Evolutionary conservation across 2,888 invertebrate species (phyloP).

Genomic region (Cyaniris semiargus): DNA sequence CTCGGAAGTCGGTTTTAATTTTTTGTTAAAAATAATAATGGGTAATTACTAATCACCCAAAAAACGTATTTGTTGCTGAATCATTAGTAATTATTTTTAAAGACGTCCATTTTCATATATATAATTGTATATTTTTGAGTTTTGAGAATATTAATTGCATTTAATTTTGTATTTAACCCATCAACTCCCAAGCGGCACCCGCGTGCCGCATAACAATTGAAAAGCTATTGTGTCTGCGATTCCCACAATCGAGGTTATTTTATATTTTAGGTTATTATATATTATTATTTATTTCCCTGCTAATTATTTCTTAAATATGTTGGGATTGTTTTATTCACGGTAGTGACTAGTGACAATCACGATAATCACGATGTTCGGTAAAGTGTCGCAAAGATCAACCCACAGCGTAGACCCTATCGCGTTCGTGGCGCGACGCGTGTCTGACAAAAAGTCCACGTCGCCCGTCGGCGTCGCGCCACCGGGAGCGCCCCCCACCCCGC

Average conservation of each 20-base stretch:
- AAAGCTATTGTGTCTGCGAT: too few relatives aligned
- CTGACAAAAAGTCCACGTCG: conserved; percentile 66
- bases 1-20: too few relatives aligned
- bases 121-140: too few relatives aligned
- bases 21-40: too few relatives aligned
- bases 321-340: not conserved
- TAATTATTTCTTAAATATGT: not conserved
- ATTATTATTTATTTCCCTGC: not conserved
- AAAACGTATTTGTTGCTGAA: not conserved
- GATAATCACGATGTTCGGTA: not conserved
- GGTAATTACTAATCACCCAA: not conserved
- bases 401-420: conserved; percentile 13
- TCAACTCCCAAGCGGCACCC: too few relatives aligned
- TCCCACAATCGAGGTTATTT: too few relatives aligned
- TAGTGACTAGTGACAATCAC: not conserved
- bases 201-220: too few relatives aligned
- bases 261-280: too few relatives aligned
- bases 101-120: too few relatives aligned
- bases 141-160: not conserved
- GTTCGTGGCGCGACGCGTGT: conserved; percentile 72
- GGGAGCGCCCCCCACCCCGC: conserved; percentile 45
- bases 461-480: conserved; percentile 75
- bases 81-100: not conserved
- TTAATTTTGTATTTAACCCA: not conserved
- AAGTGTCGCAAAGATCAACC: not conserved